phyloP scores from a whole-genome alignment of 2,888 invertebrate species.

The Chrysodeixis includens region DNA sequence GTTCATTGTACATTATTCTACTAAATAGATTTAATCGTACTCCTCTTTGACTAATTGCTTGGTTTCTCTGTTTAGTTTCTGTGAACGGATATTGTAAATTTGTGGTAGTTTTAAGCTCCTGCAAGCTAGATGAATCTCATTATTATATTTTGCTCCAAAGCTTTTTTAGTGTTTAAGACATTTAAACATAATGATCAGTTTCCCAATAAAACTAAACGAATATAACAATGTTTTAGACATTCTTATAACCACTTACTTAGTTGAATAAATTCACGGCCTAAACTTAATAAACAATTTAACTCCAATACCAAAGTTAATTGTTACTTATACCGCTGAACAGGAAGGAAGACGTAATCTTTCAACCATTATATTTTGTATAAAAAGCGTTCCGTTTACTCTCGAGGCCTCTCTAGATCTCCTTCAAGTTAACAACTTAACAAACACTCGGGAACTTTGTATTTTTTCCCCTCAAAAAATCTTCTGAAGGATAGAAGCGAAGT shows the following conservation, averaged over 20 bases:
- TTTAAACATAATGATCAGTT: not conserved
- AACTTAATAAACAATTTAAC: not conserved
- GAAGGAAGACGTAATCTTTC: not conserved
- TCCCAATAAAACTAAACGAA: not conserved
- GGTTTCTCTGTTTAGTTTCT: not conserved
- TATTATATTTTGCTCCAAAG: no score
- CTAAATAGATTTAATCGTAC: not conserved
- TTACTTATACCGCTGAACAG: not conserved
- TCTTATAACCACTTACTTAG: not conserved
- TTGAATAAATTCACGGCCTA: not conserved
- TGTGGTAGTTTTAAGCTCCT: no score
- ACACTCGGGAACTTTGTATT: slow-evolving; percentile 1
- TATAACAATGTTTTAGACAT: not conserved
- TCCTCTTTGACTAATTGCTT: not conserved
- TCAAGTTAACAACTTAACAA: slow-evolving; percentile 16
- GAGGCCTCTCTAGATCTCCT: slow-evolving; percentile 13
- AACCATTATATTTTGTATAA: slow-evolving; percentile 10
- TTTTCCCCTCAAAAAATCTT: slow-evolving; percentile 10
- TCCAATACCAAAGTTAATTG: not conserved
- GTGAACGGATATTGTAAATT: no score
- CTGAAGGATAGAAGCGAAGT: slow-evolving; percentile 18
- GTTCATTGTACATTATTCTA: not conserved
- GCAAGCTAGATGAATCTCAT: no score
- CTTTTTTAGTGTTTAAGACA: no score
- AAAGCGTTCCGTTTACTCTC: slow-evolving; percentile 13